A percentile compares a stretch with the other conserved stretches of the same genome.
These are phyloP conservation scores for Drosophila serrata DNA, from an alignment of 1,140 invertebrate genomes.

Conservation along the genomic window DNA sequence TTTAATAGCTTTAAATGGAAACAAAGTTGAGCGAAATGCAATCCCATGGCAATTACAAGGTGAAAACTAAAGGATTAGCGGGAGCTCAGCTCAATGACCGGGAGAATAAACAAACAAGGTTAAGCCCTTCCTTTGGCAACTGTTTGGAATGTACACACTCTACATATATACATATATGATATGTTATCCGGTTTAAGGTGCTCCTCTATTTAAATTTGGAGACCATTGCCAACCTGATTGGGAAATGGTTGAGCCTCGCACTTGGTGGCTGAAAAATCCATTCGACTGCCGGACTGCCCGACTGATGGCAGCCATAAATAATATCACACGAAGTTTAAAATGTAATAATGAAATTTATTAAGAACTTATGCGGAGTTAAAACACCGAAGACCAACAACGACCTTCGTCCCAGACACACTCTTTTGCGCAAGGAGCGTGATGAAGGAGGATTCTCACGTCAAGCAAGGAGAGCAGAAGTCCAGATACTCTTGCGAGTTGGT, in stretches of 20 bases:
- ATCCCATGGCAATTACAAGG: slow-evolving; percentile 17
- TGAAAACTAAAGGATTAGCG: slow-evolving; percentile 5
- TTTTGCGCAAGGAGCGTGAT: not conserved
- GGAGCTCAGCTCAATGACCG: not conserved
- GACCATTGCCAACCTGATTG: slow-evolving; percentile 19
- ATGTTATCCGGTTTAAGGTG: slow-evolving; percentile 9
- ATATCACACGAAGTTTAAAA: slow-evolving; percentile 55
- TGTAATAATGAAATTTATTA: slow-evolving; percentile 67
- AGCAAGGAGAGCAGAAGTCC: slow-evolving; percentile 25
- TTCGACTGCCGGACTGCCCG: slow-evolving; percentile 1
- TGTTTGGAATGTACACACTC: not conserved
- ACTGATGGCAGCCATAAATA: slow-evolving; percentile 46
- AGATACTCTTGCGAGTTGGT: slow-evolving; percentile 41
- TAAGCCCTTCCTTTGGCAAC: slow-evolving; percentile 18
- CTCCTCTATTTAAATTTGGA: slow-evolving; percentile 2
- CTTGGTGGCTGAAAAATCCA: slow-evolving; percentile 23
- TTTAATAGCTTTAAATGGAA: not conserved
- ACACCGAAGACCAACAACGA: slow-evolving; percentile 37
- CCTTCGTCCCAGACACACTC: slow-evolving; percentile 19
- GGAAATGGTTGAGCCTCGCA: slow-evolving; percentile 13
- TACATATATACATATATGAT: not conserved
- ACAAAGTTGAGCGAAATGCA: not conserved
- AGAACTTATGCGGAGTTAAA: slow-evolving; percentile 63
- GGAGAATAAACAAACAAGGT: not conserved
- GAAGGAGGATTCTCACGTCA: not conserved